Percentiles rank a stretch among this genome's conserved stretches.
Conservation (phyloP, 2,797 vertebrate genomes). For the Helostoma temminkii region DNA sequence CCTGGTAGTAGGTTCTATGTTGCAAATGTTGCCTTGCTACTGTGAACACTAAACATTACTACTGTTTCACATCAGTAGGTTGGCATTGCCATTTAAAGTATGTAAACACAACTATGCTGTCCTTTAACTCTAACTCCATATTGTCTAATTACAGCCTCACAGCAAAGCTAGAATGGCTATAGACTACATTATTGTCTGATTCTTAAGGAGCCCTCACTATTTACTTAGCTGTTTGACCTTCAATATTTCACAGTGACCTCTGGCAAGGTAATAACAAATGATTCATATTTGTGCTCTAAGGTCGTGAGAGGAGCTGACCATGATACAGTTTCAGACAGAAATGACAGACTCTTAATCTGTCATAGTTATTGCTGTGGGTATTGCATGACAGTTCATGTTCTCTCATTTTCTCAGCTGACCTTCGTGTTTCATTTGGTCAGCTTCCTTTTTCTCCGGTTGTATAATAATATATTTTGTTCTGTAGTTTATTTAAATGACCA, state of each 20-base stretch:
- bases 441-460: slow-evolving; percentile 41
- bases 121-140: background rate
- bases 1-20: too few species aligned
- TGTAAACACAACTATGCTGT: background rate
- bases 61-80: background rate
- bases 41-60: background rate
- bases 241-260: slow-evolving; percentile 58
- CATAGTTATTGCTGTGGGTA: slow-evolving; percentile 73
- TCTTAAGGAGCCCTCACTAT: slow-evolving; percentile 22
- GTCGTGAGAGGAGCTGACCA: slow-evolving; percentile 53
- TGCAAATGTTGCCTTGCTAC: too few species aligned
- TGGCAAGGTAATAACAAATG: slow-evolving; percentile 67
- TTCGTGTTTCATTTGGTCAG: slow-evolving; percentile 72
- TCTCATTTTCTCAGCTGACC: slow-evolving; percentile 66
- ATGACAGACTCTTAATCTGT: slow-evolving; percentile 69
- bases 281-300: slow-evolving; percentile 66
- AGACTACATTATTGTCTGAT: slow-evolving; percentile 18
- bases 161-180: background rate
- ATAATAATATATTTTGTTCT: slow-evolving; percentile 57
- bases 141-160: background rate
- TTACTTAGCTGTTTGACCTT: slow-evolving; percentile 45
- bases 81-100: background rate
- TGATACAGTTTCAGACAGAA: slow-evolving; percentile 50
- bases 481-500: slow-evolving; percentile 68
- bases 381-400: slow-evolving; percentile 72